Conservation (phyloP, 2,113 vertebrate genomes). For the Nothobranchius kuhntae region DNA sequence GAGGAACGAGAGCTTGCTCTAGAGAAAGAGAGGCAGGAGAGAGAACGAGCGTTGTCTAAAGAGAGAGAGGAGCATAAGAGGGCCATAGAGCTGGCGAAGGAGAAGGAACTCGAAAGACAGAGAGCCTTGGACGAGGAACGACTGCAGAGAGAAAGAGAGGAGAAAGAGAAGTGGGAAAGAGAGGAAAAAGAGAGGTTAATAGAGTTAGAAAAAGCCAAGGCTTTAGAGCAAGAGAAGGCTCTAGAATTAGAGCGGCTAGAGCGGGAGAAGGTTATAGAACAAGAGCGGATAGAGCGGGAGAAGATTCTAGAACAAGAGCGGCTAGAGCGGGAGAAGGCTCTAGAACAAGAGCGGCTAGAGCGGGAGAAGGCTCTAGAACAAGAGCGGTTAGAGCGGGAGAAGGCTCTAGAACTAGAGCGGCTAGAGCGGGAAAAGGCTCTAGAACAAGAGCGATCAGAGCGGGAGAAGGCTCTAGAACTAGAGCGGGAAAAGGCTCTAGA, state of each 20-base stretch:
- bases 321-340: constrained; percentile 19
- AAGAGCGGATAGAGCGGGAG: constrained; percentile 45
- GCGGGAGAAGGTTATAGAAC: constrained; percentile 7
- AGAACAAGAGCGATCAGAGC: constrained; percentile 33
- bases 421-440: constrained; percentile 27
- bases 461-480: constrained; percentile 8
- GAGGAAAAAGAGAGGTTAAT: constrained; percentile 33
- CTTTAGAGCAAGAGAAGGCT: too few species aligned
- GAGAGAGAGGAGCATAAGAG: constrained; percentile 58
- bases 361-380: constrained; percentile 49
- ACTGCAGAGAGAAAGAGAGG: constrained; percentile 32
- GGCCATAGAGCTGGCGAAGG: constrained; percentile 55
- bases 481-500: constrained; percentile 17
- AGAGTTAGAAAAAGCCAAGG: neutral
- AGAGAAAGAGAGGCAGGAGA: constrained; percentile 58
- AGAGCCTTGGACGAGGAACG: constrained; percentile 42
- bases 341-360: constrained; percentile 35
- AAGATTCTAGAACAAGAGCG: constrained; percentile 48
- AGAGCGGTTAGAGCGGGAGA: constrained; percentile 46
- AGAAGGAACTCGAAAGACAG: constrained; percentile 59
- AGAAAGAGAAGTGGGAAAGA: constrained; percentile 33
- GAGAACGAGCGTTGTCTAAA: constrained; percentile 51
- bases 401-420: constrained; percentile 43
- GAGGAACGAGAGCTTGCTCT: constrained; percentile 58
- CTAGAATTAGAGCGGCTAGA: constrained; percentile 11